Conservation (phyloP, 2,113 vertebrate genomes). For the Chroicocephalus ridibundus region DNA sequence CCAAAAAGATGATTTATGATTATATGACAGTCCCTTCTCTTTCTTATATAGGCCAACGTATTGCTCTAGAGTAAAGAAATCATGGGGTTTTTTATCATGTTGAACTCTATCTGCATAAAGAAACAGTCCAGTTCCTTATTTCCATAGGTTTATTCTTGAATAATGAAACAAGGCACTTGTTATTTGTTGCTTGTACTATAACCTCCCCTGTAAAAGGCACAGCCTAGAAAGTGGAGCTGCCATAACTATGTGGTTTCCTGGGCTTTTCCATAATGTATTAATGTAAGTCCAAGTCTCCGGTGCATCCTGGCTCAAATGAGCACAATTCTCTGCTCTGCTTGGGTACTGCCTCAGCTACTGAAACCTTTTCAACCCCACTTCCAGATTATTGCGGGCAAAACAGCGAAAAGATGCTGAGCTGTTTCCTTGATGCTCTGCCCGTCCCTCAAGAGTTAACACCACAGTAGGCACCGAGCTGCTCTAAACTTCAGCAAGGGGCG, state of each 20-base stretch:
- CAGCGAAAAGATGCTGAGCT: background rate
- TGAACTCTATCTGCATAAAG: background rate
- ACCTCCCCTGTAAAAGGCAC: background rate
- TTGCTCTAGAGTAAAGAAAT: background rate
- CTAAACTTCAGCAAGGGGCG: background rate
- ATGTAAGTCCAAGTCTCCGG: background rate
- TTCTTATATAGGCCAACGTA: fast-evolving
- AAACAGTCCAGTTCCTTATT: background rate
- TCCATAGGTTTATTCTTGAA: background rate
- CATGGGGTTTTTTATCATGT: background rate
- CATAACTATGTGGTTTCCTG: background rate
- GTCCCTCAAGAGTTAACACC: background rate
- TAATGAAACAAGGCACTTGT: background rate
- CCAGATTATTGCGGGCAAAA: background rate
- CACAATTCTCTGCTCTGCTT: background rate
- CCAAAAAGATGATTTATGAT: background rate
- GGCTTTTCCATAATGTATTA: background rate
- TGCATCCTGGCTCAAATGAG: background rate
- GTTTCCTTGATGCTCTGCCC: background rate
- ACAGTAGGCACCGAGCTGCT: no score
- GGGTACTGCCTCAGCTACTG: fast-evolving
- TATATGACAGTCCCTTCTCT: background rate
- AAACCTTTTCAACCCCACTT: background rate
- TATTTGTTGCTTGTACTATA: no score
- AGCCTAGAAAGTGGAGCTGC: background rate